Evolutionary conservation across 2,797 vertebrate species (phyloP).

Genomic region (Urosaurus nigricauda): DNA sequence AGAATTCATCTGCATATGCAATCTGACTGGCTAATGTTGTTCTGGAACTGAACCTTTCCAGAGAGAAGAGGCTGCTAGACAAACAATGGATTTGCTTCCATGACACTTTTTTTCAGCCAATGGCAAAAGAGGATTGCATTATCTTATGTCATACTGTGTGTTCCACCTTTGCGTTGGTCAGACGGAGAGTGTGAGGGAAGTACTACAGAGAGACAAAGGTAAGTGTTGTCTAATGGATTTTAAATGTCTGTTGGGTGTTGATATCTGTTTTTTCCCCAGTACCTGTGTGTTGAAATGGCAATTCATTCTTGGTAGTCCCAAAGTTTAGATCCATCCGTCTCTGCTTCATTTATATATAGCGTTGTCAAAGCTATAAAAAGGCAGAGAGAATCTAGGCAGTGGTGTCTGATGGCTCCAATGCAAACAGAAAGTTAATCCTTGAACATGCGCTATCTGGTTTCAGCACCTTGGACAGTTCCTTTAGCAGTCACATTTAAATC

Average conservation of each 20-base stretch:
- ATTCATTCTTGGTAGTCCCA: not conserved
- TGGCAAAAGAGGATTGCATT: constrained; percentile 37
- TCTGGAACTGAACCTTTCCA: not conserved
- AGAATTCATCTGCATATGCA: not conserved
- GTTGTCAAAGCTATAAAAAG: not conserved
- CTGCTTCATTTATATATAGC: not conserved
- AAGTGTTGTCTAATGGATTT: not conserved
- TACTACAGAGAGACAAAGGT: constrained; percentile 23
- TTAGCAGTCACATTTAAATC: too few species aligned
- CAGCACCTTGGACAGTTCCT: not conserved
- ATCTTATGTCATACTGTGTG: constrained; percentile 33
- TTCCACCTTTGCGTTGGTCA: constrained; percentile 16
- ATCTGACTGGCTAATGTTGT: not conserved
- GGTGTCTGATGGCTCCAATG: not conserved
- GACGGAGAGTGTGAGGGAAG: constrained; percentile 8
- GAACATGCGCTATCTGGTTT: too few species aligned
- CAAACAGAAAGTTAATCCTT: not conserved
- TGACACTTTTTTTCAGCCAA: constrained; percentile 26
- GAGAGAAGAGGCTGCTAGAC: not conserved
- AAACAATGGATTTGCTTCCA: constrained; percentile 26
- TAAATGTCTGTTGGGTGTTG: not conserved
- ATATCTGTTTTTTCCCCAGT: not conserved
- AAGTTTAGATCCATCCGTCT: too few species aligned
- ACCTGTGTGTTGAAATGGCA: not conserved
- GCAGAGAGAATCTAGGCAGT: not conserved